Percentiles rank a stretch among this genome's conserved stretches.
Conservation (phyloP, 1,140 invertebrate species). For the Drosophila pseudoananassae region DNA sequence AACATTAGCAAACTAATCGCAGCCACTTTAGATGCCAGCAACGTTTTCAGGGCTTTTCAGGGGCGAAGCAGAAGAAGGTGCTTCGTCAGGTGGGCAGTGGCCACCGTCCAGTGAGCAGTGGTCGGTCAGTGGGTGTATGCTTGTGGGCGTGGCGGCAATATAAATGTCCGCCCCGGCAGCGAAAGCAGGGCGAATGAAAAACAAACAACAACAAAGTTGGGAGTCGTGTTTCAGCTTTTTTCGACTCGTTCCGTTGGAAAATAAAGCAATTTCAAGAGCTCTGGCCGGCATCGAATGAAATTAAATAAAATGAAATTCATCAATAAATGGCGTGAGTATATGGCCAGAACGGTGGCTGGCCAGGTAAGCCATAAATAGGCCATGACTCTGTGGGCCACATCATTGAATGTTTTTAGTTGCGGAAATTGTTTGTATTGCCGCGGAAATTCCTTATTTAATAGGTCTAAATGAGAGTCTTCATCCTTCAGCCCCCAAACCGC, state of each 20-base stretch:
- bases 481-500: neutral
- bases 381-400: conserved; percentile 29
- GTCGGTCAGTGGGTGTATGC: neutral
- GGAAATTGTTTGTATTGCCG: conserved; percentile 73
- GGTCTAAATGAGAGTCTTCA: conserved; percentile 30
- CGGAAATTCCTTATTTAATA: conserved; percentile 69
- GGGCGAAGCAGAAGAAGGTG: conserved; percentile 9
- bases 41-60: conserved; percentile 39
- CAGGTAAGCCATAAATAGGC: conserved; percentile 61
- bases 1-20: conserved; percentile 83
- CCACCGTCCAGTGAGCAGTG: neutral
- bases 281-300: conserved; percentile 29
- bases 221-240: conserved; percentile 55
- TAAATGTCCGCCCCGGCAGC: conserved; percentile 43
- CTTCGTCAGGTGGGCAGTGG: conserved; percentile 1
- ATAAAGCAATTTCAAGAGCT: conserved; percentile 71
- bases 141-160: conserved; percentile 41
- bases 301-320: conserved; percentile 78
- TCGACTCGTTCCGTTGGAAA: conserved; percentile 27
- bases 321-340: conserved; percentile 60
- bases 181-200: conserved; percentile 49
- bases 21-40: conserved; percentile 78
- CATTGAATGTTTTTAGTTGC: conserved; percentile 52
- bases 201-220: conserved; percentile 65
- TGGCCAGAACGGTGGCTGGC: neutral